These are phyloP conservation scores for Drosophila dunni DNA, from an alignment of 1,140 invertebrate species.

Conservation along the genomic window DNA sequence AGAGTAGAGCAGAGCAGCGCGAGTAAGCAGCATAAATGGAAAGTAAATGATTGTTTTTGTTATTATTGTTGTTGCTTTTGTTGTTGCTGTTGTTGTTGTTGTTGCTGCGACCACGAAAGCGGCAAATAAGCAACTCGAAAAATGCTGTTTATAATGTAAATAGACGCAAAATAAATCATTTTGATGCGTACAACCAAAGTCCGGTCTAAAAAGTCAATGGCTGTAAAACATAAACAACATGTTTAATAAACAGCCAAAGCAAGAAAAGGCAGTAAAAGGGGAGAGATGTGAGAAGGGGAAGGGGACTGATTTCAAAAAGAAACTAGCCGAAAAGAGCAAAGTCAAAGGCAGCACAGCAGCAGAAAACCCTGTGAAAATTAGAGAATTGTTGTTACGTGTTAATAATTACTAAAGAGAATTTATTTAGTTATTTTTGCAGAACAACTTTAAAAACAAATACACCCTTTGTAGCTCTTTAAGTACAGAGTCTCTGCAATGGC, in stretches of 20 bases:
- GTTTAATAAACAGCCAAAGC: constrained; percentile 24
- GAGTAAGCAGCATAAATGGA: constrained; percentile 65
- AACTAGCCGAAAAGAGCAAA: no score
- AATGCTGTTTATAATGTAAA: constrained; percentile 76
- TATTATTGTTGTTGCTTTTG: constrained; percentile 30
- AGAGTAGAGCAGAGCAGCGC: not conserved
- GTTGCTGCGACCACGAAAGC: constrained; percentile 54
- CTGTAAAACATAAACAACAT: constrained; percentile 67
- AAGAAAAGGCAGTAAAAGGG: not conserved
- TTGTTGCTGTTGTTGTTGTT: constrained; percentile 28
- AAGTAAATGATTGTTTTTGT: constrained; percentile 66
- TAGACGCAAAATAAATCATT: constrained; percentile 72
- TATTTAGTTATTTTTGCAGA: no score
- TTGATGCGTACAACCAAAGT: constrained; percentile 70
- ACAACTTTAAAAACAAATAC: no score
- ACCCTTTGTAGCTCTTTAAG: no score
- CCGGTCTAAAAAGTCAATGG: constrained; percentile 73
- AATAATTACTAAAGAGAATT: not conserved
- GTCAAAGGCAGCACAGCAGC: no score
- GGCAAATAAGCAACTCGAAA: constrained; percentile 39
- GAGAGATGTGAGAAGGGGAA: not conserved
- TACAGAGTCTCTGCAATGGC: not conserved
- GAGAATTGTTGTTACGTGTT: constrained; percentile 8
- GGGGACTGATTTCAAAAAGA: not conserved
- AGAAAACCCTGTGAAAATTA: not conserved